Base-by-base conservation (phyloP, 1,140 invertebrate species). In the Musca vetustissima region DNA sequence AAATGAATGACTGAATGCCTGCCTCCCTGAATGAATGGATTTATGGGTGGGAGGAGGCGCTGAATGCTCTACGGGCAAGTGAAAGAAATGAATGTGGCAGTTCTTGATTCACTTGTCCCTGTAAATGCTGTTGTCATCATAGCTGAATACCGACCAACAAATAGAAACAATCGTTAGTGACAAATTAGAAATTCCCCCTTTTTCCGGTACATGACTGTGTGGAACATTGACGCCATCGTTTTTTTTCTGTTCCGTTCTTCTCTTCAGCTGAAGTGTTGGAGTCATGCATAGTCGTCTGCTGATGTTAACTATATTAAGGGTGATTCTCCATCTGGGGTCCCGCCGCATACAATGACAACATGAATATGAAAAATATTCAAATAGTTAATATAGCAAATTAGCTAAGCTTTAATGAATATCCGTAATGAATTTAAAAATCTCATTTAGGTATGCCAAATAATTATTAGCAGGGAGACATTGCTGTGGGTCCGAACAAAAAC, bases 91-190 rank as follows among this genome's bases (percentile, higher is more conserved):
- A 43, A 43, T 43, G 36, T 43, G 21, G 14, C 21, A 52, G 49
- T 52, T 52, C 7, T 19, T 19, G 49, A 19, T 52, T 19, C 24
- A 15, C 14, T 55, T 55, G 53, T 24, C 53, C 19, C 22, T 55
- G 53, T 55, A 55, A 55, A 43, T 13, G 36, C 36, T 43, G 36
- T 43, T 43, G 36, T 43, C 36, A 43, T 43, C 36, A 43, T 13
- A 43, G 36, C 36, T 43, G 36, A 43, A 43, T 43, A 11, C n/a
- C 53, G 53, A 55, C 21, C 24, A 55, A 55, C 36, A 55, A 55
- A 55, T 55, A 55, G 14, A 55, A 55, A 55, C 53, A 55, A 55
- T 55, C 22, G 22, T 55, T 55, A 24, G 53, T 55, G 53, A 55
- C 53, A 55, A 55, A 55, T 55, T 55, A 55, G 53, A 55, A 55